A percentile compares a stretch with the other conserved stretches of the same genome.
Conservation (phyloP, 2,888 invertebrate species). For the Rhaphigaster nebulosa region DNA sequence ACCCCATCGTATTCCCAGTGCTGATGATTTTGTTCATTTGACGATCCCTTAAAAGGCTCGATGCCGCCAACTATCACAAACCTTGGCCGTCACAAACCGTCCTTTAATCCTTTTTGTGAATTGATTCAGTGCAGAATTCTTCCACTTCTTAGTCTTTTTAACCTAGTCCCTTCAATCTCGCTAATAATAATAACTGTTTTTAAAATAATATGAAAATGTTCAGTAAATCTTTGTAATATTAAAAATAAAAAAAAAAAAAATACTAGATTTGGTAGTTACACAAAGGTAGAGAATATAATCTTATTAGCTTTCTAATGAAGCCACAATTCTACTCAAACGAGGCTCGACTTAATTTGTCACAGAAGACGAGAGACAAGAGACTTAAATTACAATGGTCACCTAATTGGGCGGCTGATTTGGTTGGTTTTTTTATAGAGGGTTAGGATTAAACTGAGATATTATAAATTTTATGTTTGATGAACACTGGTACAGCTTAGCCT, state of each 20-base stretch:
- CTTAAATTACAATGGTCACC: neutral
- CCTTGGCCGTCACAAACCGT: too few relatives aligned
- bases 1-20: too few relatives aligned
- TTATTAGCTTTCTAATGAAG: neutral
- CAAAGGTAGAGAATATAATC: neutral
- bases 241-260: neutral
- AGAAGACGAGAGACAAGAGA: neutral
- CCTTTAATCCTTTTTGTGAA: too few relatives aligned
- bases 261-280: neutral
- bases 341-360: neutral
- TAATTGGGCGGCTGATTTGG: neutral
- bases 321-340: neutral
- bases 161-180: too few relatives aligned
- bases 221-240: neutral
- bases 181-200: too few relatives aligned
- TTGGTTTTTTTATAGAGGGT: neutral
- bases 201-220: too few relatives aligned
- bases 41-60: too few relatives aligned
- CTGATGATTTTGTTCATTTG: too few relatives aligned
- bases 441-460: neutral
- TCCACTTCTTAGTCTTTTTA: too few relatives aligned
- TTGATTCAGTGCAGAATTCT: too few relatives aligned
- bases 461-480: neutral
- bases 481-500: neutral
- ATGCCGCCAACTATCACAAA: too few relatives aligned